These are phyloP conservation scores for Helogale parvula DNA, from an alignment of 2,113 vertebrate species.

Conservation along the genomic window DNA sequence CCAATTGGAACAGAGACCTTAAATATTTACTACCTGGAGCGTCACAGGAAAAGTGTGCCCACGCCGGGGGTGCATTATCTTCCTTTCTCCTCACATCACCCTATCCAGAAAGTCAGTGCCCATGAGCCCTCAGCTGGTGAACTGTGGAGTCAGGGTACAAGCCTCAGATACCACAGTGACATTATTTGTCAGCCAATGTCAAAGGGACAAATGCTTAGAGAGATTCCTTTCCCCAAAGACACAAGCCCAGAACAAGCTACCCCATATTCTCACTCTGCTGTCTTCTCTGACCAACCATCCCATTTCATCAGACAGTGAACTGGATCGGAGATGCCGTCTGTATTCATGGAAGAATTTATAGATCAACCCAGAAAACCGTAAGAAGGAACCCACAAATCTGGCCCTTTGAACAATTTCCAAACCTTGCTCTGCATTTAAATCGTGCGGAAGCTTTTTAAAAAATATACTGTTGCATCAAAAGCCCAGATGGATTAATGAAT, in stretches of 20 bases:
- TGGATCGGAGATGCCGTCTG: neutral
- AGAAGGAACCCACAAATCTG: neutral
- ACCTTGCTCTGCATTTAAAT: neutral
- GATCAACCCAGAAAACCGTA: neutral
- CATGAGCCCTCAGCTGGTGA: neutral
- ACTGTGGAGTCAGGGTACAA: neutral
- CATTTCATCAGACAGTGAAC: neutral
- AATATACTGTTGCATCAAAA: neutral
- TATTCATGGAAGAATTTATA: neutral
- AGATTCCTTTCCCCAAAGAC: neutral
- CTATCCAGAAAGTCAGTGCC: neutral
- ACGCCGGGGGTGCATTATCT: neutral
- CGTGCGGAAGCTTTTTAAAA: neutral
- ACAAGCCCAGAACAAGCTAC: neutral
- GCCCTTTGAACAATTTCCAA: neutral
- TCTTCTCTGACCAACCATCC: neutral
- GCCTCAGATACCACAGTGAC: neutral
- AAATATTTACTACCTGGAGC: neutral
- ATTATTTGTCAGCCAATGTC: neutral
- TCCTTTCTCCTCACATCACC: neutral
- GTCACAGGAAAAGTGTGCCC: neutral
- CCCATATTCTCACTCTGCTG: neutral
- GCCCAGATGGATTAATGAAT: neutral
- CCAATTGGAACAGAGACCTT: neutral
- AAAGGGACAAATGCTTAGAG: neutral